Evolutionary conservation across 2,797 vertebrate genomes (phyloP), one percentile per base, ranked within the genome.

Genomic region (Poeciliopsis gracilis): DNA sequence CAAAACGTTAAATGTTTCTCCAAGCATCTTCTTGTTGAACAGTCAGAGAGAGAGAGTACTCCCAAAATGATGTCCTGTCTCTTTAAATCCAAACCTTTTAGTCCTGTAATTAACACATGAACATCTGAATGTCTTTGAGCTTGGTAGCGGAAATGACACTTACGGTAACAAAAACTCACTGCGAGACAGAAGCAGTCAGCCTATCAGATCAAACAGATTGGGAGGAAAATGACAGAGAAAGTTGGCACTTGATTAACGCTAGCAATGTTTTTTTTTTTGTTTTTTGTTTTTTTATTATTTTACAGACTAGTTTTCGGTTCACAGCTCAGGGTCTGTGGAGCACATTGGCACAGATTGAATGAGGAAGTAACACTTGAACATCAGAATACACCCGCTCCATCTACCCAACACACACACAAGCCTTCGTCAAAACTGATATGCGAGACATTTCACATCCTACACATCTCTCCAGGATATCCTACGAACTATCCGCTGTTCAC

Each of bases 271-370:
- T 43, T 13, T 53, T 23, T 49, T 51, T 76, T 33, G 25, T 6
- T 15, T 33, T 69, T 13, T n/a, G 20, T 46, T 18, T 30, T 9
- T 71, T 73, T 81, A 82, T 83, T 18, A 80, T 88, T 82, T 86
- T 80, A 86, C 73, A 77, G 79, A 89, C 80, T 83, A 66, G 82
- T 87, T 84, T 89, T 89, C 80, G 87, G 83, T 92, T 93, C 92
- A 94, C 92, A 92, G 92, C 89, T 93, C 88, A 86, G 87, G 88
- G 89, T 94, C 89, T 88, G 91, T 89, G 90, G 88, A 91, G 80
- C 91, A 92, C 85, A 87, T 91, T 93, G 93, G 92, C 93, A 93
- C 93, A 88, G 88, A 91, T 86, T 86, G 77, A 88, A 91, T 85
- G 77, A 91, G 81, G 80, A 91, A 87, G 86, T 87, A 90, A 93